Evolutionary conservation across 2,888 invertebrate genomes (phyloP).

Genomic region (Chromoteleia sp.): DNA sequence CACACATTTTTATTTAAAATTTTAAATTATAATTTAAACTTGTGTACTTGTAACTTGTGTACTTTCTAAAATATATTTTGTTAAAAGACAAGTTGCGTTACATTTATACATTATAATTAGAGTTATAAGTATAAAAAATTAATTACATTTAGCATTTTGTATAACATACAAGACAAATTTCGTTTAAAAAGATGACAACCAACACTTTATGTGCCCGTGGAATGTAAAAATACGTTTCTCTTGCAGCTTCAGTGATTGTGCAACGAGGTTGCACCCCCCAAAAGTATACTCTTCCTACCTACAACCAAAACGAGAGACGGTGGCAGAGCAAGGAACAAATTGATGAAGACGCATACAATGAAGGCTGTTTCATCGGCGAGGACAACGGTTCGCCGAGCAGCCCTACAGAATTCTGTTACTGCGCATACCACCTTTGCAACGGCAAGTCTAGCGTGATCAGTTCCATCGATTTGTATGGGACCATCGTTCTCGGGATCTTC

Average conservation of each 20-base stretch:
- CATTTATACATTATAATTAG: too few relatives aligned
- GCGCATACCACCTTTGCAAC: slow-evolving; percentile 91
- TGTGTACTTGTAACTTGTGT: too few relatives aligned
- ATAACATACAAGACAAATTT: too few relatives aligned
- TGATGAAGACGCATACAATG: slow-evolving; percentile 88
- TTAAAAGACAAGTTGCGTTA: too few relatives aligned
- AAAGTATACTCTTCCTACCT: slow-evolving; percentile 88
- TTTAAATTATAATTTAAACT: too few relatives aligned
- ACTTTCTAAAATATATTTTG: too few relatives aligned
- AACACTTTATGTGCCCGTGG: too few relatives aligned
- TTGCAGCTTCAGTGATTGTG: slow-evolving; percentile 86
- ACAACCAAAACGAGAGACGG: slow-evolving; percentile 85
- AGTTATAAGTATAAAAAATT: too few relatives aligned
- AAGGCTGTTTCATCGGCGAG: slow-evolving; percentile 89
- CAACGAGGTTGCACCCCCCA: slow-evolving; percentile 91
- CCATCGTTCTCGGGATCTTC: slow-evolving; percentile 42
- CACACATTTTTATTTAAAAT: too few relatives aligned
- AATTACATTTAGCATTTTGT: too few relatives aligned
- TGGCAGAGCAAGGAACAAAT: slow-evolving; percentile 89
- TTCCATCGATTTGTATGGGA: slow-evolving; percentile 29
- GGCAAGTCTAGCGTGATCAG: slow-evolving; percentile 76
- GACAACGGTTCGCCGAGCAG: slow-evolving; percentile 88
- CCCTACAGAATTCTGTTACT: slow-evolving; percentile 90
- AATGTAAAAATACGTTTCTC: too few relatives aligned
- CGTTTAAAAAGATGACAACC: too few relatives aligned